Conservation (phyloP, 1,140 invertebrate species). For the Zaprionus davidi region DNA sequence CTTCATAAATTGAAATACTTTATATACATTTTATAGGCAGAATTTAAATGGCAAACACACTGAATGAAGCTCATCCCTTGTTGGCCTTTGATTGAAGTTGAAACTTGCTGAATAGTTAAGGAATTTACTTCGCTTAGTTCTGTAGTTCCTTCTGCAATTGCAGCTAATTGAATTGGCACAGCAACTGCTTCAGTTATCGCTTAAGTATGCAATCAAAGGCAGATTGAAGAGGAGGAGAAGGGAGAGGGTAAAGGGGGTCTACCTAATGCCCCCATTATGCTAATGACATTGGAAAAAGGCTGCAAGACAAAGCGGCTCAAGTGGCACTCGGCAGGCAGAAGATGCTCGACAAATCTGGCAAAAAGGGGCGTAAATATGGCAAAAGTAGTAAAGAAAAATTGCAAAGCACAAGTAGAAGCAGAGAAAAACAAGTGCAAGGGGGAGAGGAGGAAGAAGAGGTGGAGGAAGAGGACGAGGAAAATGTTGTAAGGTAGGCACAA, state of each 20-base stretch:
- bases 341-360: slow-evolving; percentile 43
- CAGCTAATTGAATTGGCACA: slow-evolving; percentile 75
- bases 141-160: slow-evolving; percentile 49
- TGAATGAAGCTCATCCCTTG: neutral
- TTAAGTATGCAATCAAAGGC: slow-evolving; percentile 74
- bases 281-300: slow-evolving; percentile 71
- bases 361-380: slow-evolving; percentile 56
- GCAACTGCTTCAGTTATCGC: slow-evolving; percentile 36
- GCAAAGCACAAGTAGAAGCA: slow-evolving; percentile 29
- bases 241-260: neutral
- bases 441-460: neutral
- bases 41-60: neutral
- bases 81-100: neutral
- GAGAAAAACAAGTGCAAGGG: neutral
- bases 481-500: slow-evolving; percentile 25
- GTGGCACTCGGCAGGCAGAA: slow-evolving; percentile 37
- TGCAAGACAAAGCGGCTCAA: slow-evolving; percentile 40
- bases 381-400: slow-evolving; percentile 37
- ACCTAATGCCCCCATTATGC: slow-evolving; percentile 81
- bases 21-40: neutral
- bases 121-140: neutral
- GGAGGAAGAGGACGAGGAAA: slow-evolving; percentile 18
- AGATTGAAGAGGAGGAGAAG: neutral
- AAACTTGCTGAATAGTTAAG: neutral
- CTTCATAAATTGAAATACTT: slow-evolving; percentile 2